Evolutionary conservation across 64 coral and sea anemone genomes (phyloP), one percentile per base, ranked within the genome.

Genomic region (Acropora yongei): DNA sequence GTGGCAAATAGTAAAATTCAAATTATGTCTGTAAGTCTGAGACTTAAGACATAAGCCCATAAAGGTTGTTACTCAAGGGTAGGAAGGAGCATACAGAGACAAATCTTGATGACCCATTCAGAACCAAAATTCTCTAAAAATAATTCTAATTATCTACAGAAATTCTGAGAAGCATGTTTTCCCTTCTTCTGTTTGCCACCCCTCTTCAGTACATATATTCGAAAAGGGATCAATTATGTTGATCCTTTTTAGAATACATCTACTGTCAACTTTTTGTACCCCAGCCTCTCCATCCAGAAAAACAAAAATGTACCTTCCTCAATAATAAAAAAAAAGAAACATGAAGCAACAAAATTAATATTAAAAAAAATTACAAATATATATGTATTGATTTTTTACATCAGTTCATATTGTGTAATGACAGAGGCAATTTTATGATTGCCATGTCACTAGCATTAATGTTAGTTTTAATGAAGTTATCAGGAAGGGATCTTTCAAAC

Each of bases 51-150:
- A 30, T n/a, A 68, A 68, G 63, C 12, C 2, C 63, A 68, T 30
- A 68, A 68, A 68, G 63, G 63, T 68, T 68, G 63, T 68, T 68
- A 68, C 63, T 67, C 63, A 67, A 67, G 17, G 63, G 63, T 67
- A 67, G 63, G 10, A 67, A 16, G 63, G 63, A 14, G 0, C 11
- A 67, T 0, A 67, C 50, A 53, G 9, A 67, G 16, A 67, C 63
- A 67, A 67, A 12, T 16, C 63, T 67, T 67, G 63, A 67, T 67
- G 63, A 67, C 63, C 63, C 63, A 67, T 67, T 67, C 3, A 13
- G 16, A 67, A 67, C 63, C 63, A 67, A 67, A 67, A 67, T 67
- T 67, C 63, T 67, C 10, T 67, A 67, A 67, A 67, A 67, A 4
- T 67, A 8, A 67, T 67, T 67, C 16, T 13, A 0, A 67, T 67